Percentiles rank a stretch among this genome's conserved stretches.
Evolutionary conservation across 2,113 vertebrate genomes (phyloP).

Genomic region (Varanus komodoensis): DNA sequence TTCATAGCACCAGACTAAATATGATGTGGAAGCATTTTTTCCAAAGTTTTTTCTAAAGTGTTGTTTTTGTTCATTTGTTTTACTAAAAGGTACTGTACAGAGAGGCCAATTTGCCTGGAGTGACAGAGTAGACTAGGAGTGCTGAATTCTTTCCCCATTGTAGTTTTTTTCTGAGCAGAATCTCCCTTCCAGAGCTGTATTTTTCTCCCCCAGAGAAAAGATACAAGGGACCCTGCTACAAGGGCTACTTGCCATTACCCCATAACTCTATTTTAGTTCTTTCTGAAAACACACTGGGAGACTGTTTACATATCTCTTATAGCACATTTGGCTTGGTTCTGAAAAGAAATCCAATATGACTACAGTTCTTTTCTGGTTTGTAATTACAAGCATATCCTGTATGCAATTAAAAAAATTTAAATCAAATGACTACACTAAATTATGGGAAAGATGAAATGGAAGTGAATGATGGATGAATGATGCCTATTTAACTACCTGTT

Average conservation of each 20-base stretch:
- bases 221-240: neutral
- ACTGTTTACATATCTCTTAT: neutral
- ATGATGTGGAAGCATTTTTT: neutral
- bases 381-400: neutral
- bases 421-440: neutral
- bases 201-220: neutral
- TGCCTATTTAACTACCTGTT: slow-evolving; percentile 83
- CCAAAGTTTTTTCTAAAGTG: too few relatives aligned
- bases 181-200: neutral
- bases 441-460: neutral
- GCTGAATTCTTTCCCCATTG: neutral
- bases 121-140: too few relatives aligned
- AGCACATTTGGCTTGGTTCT: neutral
- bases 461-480: neutral
- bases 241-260: neutral
- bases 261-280: neutral
- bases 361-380: neutral
- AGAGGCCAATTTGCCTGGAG: neutral
- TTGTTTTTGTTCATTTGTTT: neutral
- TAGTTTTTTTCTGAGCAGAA: neutral
- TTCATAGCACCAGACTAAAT: too few relatives aligned
- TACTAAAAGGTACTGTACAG: neutral
- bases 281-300: neutral
- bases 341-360: neutral
- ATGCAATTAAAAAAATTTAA: neutral